Base-by-base conservation (phyloP, 2,113 vertebrate genomes). In the Bombycilla garrulus region DNA sequence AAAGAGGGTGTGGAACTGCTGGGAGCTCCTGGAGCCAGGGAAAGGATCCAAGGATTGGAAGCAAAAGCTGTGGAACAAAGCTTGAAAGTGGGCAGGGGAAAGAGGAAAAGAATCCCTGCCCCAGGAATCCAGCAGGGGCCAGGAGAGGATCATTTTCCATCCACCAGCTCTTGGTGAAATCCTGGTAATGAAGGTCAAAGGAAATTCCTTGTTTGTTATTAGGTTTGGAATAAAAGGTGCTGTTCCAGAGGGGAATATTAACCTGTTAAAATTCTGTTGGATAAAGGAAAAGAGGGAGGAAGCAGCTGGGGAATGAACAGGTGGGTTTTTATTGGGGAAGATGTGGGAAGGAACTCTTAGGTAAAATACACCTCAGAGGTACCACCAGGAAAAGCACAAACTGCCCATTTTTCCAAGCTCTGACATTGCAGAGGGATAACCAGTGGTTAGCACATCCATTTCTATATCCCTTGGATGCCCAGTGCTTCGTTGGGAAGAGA, bases 311-410 rank as follows among this genome's bases (percentile, higher is more conserved):
- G 62, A 66, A 38, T 47, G 10, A 67, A 21, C 8, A 21, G 26
- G 8, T 38, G 22, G 13, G 33, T 38, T 67, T 57, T 81, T 67
- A 22, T 22, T 56, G 28, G 40, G 50, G 4, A 54, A 45, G 9
- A 54, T 2, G 1, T 23, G 38, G 48, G 9, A 45, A 36, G 33
- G 15, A 7, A 7, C 33, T 80, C 40, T 4, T 54, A 31, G 26
- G 21, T 56, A 36, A 66, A 66, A 36, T 31, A 44, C 1, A 11
- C 6, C 0, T 64, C 24, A 44, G 0, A 0, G 19, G 4, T 22
- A 18, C 15, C 48, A 65, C 31, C 38, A 54, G 25, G 38, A 44
- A 53, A 36, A 80, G 40, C 33, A 25, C 40, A 2, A 80, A 2
- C 24, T 54, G 48, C 61, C 20, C 15, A 3, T 54, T 12, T 80